Percentiles rank a stretch among this genome's conserved stretches.
phyloP scores from a whole-genome alignment of 2,797 vertebrate species.

The Gorsachius magnificus region DNA sequence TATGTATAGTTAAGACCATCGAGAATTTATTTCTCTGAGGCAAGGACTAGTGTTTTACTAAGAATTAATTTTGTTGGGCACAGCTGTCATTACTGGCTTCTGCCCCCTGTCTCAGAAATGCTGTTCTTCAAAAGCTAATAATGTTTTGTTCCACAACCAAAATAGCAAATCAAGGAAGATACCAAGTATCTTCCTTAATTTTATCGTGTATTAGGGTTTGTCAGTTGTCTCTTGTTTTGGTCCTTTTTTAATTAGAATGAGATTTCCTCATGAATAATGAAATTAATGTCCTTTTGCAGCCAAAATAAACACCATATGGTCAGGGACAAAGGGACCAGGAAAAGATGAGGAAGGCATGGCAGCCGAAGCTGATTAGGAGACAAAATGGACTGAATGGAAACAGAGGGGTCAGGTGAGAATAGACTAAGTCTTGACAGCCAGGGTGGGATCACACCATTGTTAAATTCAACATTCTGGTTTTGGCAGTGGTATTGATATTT shows the following conservation, averaged over 20 bases:
- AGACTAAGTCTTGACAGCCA: neutral
- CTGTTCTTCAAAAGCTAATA: neutral
- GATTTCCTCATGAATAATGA: slow-evolving; percentile 34
- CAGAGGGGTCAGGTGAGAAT: neutral
- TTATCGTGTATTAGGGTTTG: neutral
- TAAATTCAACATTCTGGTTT: neutral
- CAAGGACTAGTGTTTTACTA: neutral
- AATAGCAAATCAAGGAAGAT: neutral
- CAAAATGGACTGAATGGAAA: neutral
- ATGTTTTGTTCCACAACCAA: neutral
- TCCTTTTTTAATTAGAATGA: neutral
- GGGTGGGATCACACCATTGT: neutral
- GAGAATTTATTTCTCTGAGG: neutral
- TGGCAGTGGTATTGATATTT: neutral
- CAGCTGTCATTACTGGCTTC: slow-evolving; percentile 13
- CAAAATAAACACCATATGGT: slow-evolving; percentile 56
- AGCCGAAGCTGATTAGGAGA: neutral
- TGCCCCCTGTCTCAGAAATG: slow-evolving; percentile 3
- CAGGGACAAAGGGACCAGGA: slow-evolving; percentile 30
- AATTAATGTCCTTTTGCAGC: slow-evolving; percentile 48
- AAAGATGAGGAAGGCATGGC: slow-evolving; percentile 11
- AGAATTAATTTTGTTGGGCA: neutral
- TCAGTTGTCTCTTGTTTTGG: neutral
- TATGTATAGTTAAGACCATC: neutral
- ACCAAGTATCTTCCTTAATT: neutral